Evolutionary conservation across 2,888 invertebrate species (phyloP).

Genomic region (Tetragonisca angustula): DNA sequence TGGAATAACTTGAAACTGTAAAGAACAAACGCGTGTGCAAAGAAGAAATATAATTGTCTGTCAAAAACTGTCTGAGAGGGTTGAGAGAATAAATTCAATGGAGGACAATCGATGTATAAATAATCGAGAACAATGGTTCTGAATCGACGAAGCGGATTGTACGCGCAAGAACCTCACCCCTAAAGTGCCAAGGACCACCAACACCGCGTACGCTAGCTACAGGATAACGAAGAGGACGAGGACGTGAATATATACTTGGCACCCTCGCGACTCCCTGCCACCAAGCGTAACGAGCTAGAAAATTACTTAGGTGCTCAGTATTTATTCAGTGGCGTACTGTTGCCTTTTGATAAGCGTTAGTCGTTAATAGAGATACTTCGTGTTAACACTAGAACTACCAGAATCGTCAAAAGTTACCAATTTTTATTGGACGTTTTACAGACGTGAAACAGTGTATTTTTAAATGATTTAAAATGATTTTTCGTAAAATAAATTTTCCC

Average conservation of each 20-base stretch:
- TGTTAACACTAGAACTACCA: no score
- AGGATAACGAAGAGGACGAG: slow-evolving; percentile 77
- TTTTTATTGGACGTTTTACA: no score
- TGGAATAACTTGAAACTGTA: no score
- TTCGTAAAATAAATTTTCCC: neutral
- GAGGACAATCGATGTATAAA: neutral
- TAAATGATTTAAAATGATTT: no score
- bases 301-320: slow-evolving; percentile 67
- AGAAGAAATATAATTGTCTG: no score
- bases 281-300: slow-evolving; percentile 82
- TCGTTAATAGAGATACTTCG: neutral
- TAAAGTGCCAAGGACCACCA: slow-evolving; percentile 77
- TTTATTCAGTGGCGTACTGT: neutral
- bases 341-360: neutral
- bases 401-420: no score
- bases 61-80: no score
- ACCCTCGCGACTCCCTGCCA: slow-evolving; percentile 76
- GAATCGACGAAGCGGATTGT: slow-evolving; percentile 73
- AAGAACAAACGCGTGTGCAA: no score
- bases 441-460: no score
- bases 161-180: slow-evolving; percentile 78
- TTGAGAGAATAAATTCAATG: neutral
- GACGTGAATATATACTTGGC: slow-evolving; percentile 74
- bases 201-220: slow-evolving; percentile 77
- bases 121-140: slow-evolving; percentile 26